These are phyloP conservation scores for Quadroppia sp. DNA, from an alignment of 2,888 invertebrate genomes.

Conservation along the genomic window DNA sequence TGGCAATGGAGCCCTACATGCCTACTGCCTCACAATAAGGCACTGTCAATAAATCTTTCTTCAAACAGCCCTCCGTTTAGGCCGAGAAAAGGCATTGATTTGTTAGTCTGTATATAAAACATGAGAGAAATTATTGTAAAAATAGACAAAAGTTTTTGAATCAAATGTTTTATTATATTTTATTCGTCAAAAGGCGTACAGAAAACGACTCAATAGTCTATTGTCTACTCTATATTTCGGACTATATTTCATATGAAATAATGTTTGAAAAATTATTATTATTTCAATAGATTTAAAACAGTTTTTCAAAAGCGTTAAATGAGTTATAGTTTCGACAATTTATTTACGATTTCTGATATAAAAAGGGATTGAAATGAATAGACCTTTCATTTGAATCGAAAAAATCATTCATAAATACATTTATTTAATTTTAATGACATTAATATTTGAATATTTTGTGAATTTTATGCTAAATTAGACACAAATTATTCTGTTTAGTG, in stretches of 20 bases:
- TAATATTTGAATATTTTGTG: too few species aligned
- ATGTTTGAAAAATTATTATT: too few species aligned
- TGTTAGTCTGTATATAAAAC: constrained; percentile 4
- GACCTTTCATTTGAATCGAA: background rate
- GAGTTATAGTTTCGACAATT: background rate
- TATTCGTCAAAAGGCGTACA: background rate
- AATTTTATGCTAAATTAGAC: too few species aligned
- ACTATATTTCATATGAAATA: background rate
- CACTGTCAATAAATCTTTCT: constrained; percentile 11
- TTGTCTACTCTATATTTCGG: too few species aligned
- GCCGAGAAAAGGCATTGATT: background rate
- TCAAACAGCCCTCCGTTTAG: constrained; percentile 10
- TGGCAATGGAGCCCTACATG: background rate
- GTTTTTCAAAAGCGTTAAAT: constrained; percentile 12
- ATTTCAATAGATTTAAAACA: background rate
- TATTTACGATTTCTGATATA: constrained; percentile 4
- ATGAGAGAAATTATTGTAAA: constrained; percentile 23
- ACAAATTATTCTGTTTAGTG: too few species aligned
- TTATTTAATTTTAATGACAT: constrained; percentile 8
- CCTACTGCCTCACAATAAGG: background rate
- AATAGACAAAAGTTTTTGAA: constrained; percentile 2
- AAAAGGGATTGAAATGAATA: background rate
- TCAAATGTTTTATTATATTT: background rate
- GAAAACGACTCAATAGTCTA: background rate
- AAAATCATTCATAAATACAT: background rate